Conservation (phyloP, 1,140 invertebrate genomes). For the Himalopsyche phryganea region DNA sequence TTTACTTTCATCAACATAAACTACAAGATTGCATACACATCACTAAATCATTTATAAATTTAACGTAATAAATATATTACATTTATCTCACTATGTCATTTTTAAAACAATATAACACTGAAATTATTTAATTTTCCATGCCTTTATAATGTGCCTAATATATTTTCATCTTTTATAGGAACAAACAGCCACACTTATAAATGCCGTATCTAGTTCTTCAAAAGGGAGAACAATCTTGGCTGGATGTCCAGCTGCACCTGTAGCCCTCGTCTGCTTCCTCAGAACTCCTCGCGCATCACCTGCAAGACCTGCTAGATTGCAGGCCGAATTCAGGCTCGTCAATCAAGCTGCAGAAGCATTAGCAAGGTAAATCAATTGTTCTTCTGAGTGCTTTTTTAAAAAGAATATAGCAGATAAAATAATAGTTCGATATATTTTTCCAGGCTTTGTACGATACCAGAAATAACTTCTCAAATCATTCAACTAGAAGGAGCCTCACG, state of each 20-base stretch:
- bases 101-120: no score
- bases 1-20: no score
- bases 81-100: no score
- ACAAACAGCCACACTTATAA: conserved; percentile 79
- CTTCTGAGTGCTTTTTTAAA: no score
- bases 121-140: no score
- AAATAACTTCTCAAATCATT: conserved; percentile 70
- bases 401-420: no score
- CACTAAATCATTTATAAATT: no score
- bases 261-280: conserved; percentile 73
- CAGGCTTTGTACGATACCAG: conserved; percentile 69
- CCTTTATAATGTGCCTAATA: no score
- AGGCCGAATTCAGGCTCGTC: conserved; percentile 71
- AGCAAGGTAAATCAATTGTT: conserved; percentile 67
- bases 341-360: conserved; percentile 83
- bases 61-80: no score
- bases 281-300: conserved; percentile 60
- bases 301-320: conserved; percentile 51
- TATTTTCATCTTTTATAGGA: conserved; percentile 60
- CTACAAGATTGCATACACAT: no score
- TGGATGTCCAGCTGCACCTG: conserved; percentile 57
- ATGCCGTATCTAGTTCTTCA: conserved; percentile 70
- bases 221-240: conserved; percentile 61
- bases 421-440: background rate
- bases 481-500: conserved; percentile 72